Base-by-base conservation (phyloP, 23 tunicate genomes). In the Phallusia fumigata region DNA sequence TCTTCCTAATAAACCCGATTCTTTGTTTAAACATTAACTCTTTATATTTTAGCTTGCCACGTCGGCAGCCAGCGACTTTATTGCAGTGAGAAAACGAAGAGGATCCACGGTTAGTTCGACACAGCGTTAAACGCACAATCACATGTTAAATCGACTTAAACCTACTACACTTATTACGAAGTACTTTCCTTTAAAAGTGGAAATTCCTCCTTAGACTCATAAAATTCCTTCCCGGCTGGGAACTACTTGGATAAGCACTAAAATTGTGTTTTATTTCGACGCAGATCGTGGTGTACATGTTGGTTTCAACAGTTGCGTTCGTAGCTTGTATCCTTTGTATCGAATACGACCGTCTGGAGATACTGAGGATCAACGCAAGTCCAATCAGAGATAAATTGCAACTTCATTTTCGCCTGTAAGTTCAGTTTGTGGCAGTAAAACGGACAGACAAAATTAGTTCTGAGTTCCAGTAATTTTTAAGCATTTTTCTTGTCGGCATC, bases 251-350 rank as follows among this genome's bases (percentile, higher is more conserved):
- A n/a, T n/a, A n/a, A n/a, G n/a, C n/a, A n/a, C n/a, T n/a, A n/a
- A n/a, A n/a, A n/a, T n/a, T n/a, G n/a, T n/a, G n/a, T n/a, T n/a
- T 0, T 65, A n/a, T 8, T 53, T n/a, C n/a, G n/a, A n/a, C 80
- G 0, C 90, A 92, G 97, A 87, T 92, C 33, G 76, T 92, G 30
- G 65, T 84, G 22, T 80, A 92, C 80, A 86, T 87, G 91, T 76
- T 92, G 73, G 85, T 76, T 19, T 79, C 91, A 19, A 92, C 97
- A 0, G 83, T 92, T 35, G 74, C 97, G 21, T 87, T 92, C 65
- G 97, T 92, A 19, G 91, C 91, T 30, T 86, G 92, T 32, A 92
- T 92, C 31, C 83, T 92, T 0, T 92, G 97, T 86, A 87, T 92
- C 73, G 97, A 92, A 80, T 92, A 92, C 78, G 97, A 92, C 47